These are phyloP conservation scores for Forpus xanthops DNA, from an alignment of 2,797 vertebrate species.

Conservation along the genomic window DNA sequence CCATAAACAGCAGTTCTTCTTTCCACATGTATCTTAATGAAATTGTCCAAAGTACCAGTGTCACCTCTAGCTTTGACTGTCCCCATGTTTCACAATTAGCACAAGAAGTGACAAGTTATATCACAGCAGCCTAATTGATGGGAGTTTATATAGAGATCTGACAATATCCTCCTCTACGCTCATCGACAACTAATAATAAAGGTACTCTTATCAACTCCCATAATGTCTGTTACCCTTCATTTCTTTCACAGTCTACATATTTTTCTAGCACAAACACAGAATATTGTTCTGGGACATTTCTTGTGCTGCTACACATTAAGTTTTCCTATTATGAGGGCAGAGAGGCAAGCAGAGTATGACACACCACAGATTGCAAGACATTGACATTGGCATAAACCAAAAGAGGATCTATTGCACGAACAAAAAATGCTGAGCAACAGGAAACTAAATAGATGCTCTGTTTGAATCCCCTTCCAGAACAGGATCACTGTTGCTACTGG, in stretches of 20 bases:
- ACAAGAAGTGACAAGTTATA: background rate
- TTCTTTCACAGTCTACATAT: background rate
- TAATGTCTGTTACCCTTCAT: background rate
- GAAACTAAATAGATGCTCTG: background rate
- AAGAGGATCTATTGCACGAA: background rate
- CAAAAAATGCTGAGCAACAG: background rate
- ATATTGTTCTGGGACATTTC: background rate
- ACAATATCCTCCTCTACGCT: background rate
- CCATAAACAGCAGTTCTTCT: background rate
- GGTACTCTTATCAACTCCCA: background rate
- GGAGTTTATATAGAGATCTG: background rate
- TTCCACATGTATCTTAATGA: background rate
- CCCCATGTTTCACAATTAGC: background rate
- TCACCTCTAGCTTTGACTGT: background rate
- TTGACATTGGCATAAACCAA: background rate
- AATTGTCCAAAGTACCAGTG: background rate
- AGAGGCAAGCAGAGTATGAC: background rate
- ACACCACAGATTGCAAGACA: background rate
- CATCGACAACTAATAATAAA: background rate
- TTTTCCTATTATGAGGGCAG: background rate
- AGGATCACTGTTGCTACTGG: accelerated
- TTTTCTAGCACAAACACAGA: background rate
- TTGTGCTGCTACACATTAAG: background rate
- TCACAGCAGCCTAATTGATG: background rate
- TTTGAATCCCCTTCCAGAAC: background rate